Evolutionary conservation across 2,888 invertebrate species (phyloP).

Genomic region (Panopea generosa): DNA sequence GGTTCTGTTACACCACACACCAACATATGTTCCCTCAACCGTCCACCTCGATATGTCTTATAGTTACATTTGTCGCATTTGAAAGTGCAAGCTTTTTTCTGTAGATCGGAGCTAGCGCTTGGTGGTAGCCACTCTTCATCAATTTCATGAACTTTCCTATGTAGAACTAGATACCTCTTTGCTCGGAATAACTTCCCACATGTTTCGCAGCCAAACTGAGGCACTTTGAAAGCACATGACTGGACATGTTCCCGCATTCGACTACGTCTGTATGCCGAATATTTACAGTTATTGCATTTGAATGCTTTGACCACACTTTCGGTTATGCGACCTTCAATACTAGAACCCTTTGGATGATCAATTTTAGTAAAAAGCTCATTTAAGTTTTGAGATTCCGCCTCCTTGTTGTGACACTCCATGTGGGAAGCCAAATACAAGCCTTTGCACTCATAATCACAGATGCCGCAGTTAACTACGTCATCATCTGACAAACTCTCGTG

Average conservation of each 20-base stretch:
- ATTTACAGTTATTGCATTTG: background rate
- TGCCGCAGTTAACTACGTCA: background rate
- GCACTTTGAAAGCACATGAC: background rate
- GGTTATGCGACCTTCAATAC: background rate
- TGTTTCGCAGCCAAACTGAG: background rate
- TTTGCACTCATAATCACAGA: background rate
- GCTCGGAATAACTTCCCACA: slow-evolving; percentile 1
- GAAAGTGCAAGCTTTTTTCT: background rate
- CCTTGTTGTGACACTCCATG: background rate
- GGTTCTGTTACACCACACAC: background rate
- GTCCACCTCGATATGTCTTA: background rate
- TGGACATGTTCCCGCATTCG: slow-evolving; percentile 1
- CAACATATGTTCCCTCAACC: background rate
- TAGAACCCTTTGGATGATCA: background rate
- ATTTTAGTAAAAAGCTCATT: background rate
- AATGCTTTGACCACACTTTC: background rate
- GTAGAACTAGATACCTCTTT: background rate
- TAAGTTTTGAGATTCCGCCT: background rate
- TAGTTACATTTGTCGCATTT: background rate
- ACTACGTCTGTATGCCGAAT: background rate
- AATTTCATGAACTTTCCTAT: background rate
- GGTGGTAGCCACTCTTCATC: background rate
- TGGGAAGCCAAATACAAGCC: background rate
- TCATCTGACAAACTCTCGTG: too few relatives aligned
- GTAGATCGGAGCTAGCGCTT: background rate